phyloP scores from a whole-genome alignment of 2,113 vertebrate genomes.

The Tetrax tetrax region DNA sequence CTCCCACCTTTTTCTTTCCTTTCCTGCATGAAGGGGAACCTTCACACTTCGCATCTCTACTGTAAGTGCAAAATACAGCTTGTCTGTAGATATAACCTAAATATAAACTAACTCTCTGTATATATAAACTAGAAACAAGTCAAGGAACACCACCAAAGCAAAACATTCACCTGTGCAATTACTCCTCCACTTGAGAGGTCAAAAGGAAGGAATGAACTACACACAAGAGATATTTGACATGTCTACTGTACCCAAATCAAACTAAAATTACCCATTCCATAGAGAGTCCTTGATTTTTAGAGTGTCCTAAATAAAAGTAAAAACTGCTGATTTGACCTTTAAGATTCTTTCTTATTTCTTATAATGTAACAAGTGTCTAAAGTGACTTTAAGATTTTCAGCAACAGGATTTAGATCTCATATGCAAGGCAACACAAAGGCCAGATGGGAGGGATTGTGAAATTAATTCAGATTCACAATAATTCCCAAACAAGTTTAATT shows the following conservation, averaged over 20 bases:
- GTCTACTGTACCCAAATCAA: background rate
- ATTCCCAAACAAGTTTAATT: constrained; percentile 3
- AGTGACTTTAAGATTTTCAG: background rate
- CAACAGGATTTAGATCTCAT: background rate
- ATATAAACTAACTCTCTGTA: background rate
- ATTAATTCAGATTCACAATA: background rate
- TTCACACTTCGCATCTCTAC: background rate
- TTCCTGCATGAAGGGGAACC: background rate
- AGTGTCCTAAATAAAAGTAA: background rate
- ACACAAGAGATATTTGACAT: background rate
- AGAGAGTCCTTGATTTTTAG: background rate
- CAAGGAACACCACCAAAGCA: background rate
- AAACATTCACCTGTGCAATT: background rate
- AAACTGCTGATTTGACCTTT: background rate
- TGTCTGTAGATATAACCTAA: background rate
- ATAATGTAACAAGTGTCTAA: background rate
- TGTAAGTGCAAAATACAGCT: background rate
- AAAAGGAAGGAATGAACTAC: background rate
- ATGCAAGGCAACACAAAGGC: background rate
- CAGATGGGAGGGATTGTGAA: background rate
- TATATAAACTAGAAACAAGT: background rate
- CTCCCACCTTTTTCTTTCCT: background rate
- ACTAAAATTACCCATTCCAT: background rate
- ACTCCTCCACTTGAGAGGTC: background rate
- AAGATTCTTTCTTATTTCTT: background rate